Percentiles rank a stretch among this genome's conserved stretches.
phyloP scores from a whole-genome alignment of 2,113 vertebrate genomes.

The Aramus guarauna region DNA sequence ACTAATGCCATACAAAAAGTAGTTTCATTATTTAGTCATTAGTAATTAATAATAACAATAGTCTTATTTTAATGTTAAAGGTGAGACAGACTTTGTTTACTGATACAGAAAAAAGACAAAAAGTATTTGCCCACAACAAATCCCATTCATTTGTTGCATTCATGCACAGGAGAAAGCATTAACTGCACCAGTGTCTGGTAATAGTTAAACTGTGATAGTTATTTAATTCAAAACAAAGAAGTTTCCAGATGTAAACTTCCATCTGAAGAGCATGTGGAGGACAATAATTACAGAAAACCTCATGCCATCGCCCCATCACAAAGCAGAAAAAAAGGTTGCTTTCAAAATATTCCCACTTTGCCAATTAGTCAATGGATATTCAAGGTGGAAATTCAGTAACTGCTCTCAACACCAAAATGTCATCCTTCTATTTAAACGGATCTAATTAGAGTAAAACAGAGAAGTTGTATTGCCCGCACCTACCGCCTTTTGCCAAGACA shows the following conservation, averaged over 20 bases:
- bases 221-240: background rate
- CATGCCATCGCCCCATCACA: background rate
- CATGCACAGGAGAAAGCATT: background rate
- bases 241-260: background rate
- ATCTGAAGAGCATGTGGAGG: background rate
- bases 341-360: background rate
- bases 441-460: background rate
- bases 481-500: background rate
- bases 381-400: background rate
- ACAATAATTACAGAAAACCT: background rate
- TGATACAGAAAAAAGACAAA: background rate
- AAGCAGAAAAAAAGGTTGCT: background rate
- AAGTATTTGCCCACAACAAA: background rate
- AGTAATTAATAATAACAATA: background rate
- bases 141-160: background rate
- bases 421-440: background rate
- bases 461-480: background rate
- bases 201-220: background rate
- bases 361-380: background rate
- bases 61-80: background rate
- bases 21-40: background rate
- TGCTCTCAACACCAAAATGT: background rate
- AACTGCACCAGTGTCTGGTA: background rate
- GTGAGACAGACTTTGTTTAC: background rate
- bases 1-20: rapidly evolving